Evolutionary conservation across 2,113 vertebrate species (phyloP).

Genomic region (Dinomys branickii): DNA sequence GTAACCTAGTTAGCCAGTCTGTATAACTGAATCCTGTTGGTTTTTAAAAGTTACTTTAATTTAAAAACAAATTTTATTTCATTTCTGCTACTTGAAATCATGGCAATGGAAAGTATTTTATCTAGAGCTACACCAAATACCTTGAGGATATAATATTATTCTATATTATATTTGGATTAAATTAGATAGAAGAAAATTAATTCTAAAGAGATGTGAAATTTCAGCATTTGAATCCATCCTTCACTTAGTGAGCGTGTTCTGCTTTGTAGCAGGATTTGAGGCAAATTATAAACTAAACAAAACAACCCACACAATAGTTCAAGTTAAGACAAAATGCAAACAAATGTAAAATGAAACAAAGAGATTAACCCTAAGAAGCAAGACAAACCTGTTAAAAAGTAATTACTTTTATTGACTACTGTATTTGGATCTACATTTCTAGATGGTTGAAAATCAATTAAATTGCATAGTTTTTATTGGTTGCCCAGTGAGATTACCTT

Average conservation of each 20-base stretch:
- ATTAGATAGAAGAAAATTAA: constrained; percentile 68
- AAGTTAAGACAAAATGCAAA: constrained; percentile 51
- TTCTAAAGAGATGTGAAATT: constrained; percentile 59
- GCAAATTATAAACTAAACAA: constrained; percentile 63
- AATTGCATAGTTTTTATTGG: constrained; percentile 37
- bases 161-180: constrained; percentile 50
- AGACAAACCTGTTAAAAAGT: constrained; percentile 50
- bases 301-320: constrained; percentile 45
- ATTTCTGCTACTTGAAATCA: constrained; percentile 51
- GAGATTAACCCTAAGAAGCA: constrained; percentile 34
- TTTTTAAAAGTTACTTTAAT: constrained; percentile 49
- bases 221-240: constrained; percentile 38
- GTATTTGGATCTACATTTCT: constrained; percentile 41
- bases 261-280: constrained; percentile 51
- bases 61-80: constrained; percentile 57
- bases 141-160: constrained; percentile 33
- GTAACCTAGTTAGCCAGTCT: background rate
- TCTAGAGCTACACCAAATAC: background rate
- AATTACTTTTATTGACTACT: constrained; percentile 63
- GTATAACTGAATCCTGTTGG: constrained; percentile 2
- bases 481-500: constrained; percentile 9
- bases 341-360: background rate
- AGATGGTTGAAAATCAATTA: constrained; percentile 50
- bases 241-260: background rate
- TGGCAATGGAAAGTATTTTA: constrained; percentile 39